Conservation (phyloP, 2,113 vertebrate genomes). For the Anhinga rufa region DNA sequence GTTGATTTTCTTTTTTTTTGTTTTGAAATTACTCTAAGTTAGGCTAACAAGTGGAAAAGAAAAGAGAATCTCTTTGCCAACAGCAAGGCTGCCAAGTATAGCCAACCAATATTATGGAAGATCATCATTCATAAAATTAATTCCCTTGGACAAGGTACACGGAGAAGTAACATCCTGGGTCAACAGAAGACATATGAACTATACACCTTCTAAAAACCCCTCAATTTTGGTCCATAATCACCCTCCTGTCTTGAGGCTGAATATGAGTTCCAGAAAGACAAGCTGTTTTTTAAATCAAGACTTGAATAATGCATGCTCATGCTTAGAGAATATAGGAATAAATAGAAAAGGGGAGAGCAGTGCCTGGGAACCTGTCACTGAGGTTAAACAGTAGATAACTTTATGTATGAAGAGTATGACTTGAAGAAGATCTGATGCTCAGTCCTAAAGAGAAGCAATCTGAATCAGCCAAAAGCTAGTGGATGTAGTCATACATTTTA, state of each 20-base stretch:
- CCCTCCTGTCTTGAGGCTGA: background rate
- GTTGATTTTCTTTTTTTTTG: background rate
- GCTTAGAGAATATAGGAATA: background rate
- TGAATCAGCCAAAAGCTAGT: background rate
- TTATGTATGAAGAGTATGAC: background rate
- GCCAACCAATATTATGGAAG: background rate
- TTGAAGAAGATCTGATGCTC: background rate
- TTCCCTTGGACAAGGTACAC: background rate
- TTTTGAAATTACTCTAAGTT: background rate
- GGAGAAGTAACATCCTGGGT: background rate
- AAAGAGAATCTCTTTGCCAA: background rate
- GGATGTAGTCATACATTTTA: background rate
- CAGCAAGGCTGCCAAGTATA: background rate
- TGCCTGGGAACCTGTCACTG: background rate
- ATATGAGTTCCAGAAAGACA: background rate
- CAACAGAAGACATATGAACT: background rate
- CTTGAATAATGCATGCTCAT: background rate
- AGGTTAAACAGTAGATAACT: background rate
- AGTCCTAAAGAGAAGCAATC: background rate
- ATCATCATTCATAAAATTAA: background rate
- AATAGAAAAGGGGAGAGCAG: background rate
- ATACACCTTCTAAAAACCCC: rapidly evolving
- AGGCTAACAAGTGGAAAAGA: background rate
- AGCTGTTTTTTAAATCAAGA: background rate
- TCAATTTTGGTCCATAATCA: background rate